A percentile compares a stretch with the other conserved stretches of the same genome.
Evolutionary conservation across 2,113 vertebrate species (phyloP).

Genomic region (Phycodurus eques): DNA sequence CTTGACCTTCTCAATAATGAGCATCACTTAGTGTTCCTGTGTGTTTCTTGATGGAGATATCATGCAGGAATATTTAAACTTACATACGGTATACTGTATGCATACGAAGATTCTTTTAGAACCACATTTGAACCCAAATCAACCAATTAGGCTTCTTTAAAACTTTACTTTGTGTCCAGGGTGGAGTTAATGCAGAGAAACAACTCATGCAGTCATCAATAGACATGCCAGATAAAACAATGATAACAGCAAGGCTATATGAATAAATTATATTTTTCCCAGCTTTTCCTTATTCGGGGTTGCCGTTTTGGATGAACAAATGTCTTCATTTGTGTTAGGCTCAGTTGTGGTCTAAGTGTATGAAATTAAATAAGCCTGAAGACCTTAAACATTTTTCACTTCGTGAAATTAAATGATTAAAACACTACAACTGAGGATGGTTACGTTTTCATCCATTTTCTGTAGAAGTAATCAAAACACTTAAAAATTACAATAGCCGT

Average conservation of each 20-base stretch:
- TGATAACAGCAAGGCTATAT: neutral
- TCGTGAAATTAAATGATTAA: neutral
- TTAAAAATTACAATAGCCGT: constrained; percentile 19
- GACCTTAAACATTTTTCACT: neutral
- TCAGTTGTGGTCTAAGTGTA: neutral
- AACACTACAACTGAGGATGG: neutral
- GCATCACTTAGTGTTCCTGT: constrained; percentile 7
- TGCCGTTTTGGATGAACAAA: neutral
- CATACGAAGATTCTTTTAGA: neutral
- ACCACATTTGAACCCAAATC: no score
- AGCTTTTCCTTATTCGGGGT: neutral
- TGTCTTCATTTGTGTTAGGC: neutral
- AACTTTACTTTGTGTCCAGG: neutral
- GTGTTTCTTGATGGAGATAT: neutral
- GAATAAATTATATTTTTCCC: neutral
- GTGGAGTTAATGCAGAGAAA: neutral
- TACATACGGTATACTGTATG: neutral
- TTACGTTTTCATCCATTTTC: neutral
- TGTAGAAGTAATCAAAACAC: constrained; percentile 11
- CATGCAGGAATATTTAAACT: neutral
- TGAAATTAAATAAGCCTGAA: neutral
- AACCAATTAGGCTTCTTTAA: neutral
- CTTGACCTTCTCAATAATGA: constrained; percentile 48
- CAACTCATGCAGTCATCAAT: neutral
- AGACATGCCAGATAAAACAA: neutral